phyloP scores from a whole-genome alignment of 2,797 vertebrate genomes.

The Ceyx erithaca region DNA sequence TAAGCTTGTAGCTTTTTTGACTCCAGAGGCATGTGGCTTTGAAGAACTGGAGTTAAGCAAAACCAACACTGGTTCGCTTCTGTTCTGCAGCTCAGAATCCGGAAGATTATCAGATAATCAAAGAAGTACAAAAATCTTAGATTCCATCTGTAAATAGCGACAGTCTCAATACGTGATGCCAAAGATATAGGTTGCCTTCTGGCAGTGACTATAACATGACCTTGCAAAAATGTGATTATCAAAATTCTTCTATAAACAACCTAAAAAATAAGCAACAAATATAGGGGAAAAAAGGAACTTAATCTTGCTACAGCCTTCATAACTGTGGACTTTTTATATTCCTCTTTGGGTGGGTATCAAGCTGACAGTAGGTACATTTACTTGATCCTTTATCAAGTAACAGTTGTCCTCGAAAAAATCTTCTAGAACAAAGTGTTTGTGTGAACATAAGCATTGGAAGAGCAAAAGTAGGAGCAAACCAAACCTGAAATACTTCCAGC shows the following conservation, averaged over 20 bases:
- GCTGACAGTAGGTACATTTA: slow-evolving; percentile 1
- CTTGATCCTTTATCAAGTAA: slow-evolving; percentile 56
- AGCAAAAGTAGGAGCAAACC: slow-evolving; percentile 42
- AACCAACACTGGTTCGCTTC: slow-evolving; percentile 34
- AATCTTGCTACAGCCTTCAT: not conserved
- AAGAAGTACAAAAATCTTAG: slow-evolving; percentile 6
- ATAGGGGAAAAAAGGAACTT: not conserved
- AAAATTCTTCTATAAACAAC: slow-evolving; percentile 46
- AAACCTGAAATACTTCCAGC: slow-evolving; percentile 97
- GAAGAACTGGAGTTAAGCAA: slow-evolving; percentile 45
- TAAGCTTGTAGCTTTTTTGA: slow-evolving; percentile 24
- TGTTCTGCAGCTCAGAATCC: slow-evolving; percentile 28
- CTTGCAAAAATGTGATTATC: not conserved
- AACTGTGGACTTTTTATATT: slow-evolving; percentile 12
- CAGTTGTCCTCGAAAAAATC: slow-evolving; percentile 17
- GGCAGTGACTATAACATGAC: not conserved
- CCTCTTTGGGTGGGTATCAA: not conserved
- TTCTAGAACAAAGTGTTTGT: slow-evolving; percentile 53
- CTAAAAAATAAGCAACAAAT: slow-evolving; percentile 31
- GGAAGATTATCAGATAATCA: slow-evolving; percentile 49
- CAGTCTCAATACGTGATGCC: not conserved
- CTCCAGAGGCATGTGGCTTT: slow-evolving; percentile 6
- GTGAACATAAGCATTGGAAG: slow-evolving; percentile 10
- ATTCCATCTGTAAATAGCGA: not conserved
- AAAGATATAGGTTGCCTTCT: slow-evolving; percentile 37